Conservation (phyloP, 1,140 invertebrate genomes). For the Brachionus plicatilis region DNA sequence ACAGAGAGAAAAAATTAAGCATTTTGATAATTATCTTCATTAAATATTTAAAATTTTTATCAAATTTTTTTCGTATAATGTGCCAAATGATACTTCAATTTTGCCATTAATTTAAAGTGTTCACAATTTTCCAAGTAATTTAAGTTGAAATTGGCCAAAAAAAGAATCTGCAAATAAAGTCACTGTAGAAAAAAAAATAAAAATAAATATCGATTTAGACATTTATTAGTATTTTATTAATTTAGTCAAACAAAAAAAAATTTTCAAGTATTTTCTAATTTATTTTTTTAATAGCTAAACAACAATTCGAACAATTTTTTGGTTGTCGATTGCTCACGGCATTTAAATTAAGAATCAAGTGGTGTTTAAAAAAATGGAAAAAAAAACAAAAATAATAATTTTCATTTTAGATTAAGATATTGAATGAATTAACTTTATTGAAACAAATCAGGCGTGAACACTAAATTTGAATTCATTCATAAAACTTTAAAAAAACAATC, state of each 20-base stretch:
- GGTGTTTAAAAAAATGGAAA: slow-evolving; percentile 12
- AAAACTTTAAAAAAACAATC: slow-evolving; percentile 6
- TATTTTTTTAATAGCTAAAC: slow-evolving; percentile 34
- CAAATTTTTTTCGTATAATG: background rate
- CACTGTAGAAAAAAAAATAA: background rate
- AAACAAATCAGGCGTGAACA: background rate
- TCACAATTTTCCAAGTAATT: background rate
- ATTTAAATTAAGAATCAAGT: slow-evolving; percentile 38
- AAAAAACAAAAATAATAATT: background rate
- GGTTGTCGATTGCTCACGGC: background rate
- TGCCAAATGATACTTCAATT: background rate
- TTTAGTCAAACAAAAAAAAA: background rate
- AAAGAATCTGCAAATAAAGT: background rate
- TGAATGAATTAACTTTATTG: background rate
- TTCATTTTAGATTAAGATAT: slow-evolving; percentile 12
- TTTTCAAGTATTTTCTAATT: slow-evolving; percentile 20
- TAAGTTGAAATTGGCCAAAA: background rate
- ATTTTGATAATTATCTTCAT: background rate
- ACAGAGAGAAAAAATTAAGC: background rate
- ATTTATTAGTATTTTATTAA: slow-evolving; percentile 21
- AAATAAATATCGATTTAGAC: background rate
- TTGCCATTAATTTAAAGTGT: background rate
- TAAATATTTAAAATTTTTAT: background rate
- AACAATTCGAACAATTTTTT: background rate
- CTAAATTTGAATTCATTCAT: background rate